A percentile compares a stretch with the other conserved stretches of the same genome.
Conservation (phyloP, 2,797 vertebrate genomes). For the Pseudotriccus pelzelni region DNA sequence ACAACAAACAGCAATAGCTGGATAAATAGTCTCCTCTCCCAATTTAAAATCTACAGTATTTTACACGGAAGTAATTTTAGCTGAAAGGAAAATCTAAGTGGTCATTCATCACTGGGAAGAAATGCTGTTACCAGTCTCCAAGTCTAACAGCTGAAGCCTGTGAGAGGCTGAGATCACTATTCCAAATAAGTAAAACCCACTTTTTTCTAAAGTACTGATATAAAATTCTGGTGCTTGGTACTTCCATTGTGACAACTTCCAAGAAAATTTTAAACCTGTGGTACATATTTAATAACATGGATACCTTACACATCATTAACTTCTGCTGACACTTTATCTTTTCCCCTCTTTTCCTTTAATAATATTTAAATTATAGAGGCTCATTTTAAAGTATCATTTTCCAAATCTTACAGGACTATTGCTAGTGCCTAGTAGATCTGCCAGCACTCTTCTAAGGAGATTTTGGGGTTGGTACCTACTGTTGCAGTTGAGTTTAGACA, state of each 20-base stretch:
- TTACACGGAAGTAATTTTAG: slow-evolving; percentile 45
- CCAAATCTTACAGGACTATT: background rate
- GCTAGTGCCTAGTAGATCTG: background rate
- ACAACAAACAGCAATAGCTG: background rate
- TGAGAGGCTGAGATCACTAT: background rate
- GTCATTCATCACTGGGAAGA: slow-evolving; percentile 34
- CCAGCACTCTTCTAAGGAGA: background rate
- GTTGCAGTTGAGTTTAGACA: background rate
- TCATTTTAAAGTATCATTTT: background rate
- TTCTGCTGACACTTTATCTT: background rate
- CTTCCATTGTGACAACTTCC: background rate
- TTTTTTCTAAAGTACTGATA: background rate
- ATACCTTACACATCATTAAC: background rate
- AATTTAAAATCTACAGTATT: slow-evolving; percentile 36
- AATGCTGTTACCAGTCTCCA: background rate
- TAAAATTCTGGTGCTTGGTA: background rate
- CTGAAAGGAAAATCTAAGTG: slow-evolving; percentile 35
- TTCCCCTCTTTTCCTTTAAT: background rate
- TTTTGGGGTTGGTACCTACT: background rate
- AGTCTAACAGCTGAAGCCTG: background rate
- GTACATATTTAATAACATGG: background rate
- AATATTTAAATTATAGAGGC: background rate
- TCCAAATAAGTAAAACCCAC: background rate
- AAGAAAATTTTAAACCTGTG: background rate
- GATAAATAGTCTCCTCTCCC: background rate